Evolutionary conservation across 2,113 vertebrate genomes (phyloP).

Genomic region (Eolophus roseicapilla): DNA sequence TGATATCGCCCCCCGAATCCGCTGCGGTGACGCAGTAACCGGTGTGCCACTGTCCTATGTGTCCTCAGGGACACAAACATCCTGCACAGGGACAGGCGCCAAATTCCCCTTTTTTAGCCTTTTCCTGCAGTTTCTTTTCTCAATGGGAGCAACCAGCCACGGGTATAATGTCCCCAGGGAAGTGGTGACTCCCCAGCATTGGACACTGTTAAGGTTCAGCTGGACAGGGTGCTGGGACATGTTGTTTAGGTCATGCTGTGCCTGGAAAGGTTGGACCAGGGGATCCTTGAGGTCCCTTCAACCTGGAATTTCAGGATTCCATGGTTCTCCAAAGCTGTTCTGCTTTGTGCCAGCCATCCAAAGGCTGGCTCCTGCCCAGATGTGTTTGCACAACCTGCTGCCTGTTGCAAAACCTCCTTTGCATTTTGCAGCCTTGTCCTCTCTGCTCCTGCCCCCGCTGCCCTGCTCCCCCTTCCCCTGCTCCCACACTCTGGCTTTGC

Average conservation of each 20-base stretch:
- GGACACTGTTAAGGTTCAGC: not conserved
- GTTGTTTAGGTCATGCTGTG: not conserved
- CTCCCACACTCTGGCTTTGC: not conserved
- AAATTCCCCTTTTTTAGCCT: not conserved
- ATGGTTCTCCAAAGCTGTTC: not conserved
- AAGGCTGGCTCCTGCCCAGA: not conserved
- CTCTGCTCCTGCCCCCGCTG: not conserved
- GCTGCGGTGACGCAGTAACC: accelerated
- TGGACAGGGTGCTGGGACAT: not conserved
- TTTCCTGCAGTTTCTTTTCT: not conserved
- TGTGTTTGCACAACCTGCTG: no score
- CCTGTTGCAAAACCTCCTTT: not conserved
- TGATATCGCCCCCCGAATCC: not conserved
- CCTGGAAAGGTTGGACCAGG: not conserved
- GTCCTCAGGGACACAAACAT: no score
- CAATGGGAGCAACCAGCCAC: not conserved
- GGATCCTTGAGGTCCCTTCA: not conserved
- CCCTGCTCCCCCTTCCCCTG: not conserved
- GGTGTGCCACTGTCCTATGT: accelerated
- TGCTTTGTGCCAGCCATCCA: accelerated
- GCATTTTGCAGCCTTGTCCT: no score
- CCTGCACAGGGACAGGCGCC: accelerated
- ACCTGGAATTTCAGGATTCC: not conserved
- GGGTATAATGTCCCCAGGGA: not conserved
- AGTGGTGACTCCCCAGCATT: not conserved